These are phyloP conservation scores for Aurelia sp. DNA, from an alignment of 30 jellyfish, hydroid and myxozoan species.

Conservation along the genomic window DNA sequence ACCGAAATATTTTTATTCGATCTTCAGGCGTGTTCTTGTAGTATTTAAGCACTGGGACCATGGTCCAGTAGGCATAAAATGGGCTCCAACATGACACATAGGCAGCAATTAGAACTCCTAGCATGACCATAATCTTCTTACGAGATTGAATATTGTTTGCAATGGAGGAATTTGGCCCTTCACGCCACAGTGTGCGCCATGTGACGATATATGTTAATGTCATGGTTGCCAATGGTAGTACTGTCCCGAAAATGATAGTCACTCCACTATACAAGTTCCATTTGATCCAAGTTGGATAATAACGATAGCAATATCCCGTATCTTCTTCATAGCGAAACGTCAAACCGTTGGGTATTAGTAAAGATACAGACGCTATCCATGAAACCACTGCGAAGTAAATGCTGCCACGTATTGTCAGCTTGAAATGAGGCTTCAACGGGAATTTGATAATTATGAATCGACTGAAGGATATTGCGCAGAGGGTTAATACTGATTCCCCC, in stretches of 20 bases:
- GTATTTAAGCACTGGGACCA: slow-evolving; percentile 19
- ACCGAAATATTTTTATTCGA: slow-evolving; percentile 26
- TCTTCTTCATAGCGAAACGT: slow-evolving; percentile 48
- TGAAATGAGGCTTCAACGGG: slow-evolving; percentile 36
- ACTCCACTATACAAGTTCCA: slow-evolving; percentile 36
- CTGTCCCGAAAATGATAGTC: slow-evolving; percentile 33
- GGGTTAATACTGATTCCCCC: slow-evolving; percentile 63
- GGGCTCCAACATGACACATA: slow-evolving; percentile 67
- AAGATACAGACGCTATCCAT: slow-evolving; percentile 35
- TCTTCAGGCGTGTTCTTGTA: slow-evolving; percentile 33
- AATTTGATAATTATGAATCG: slow-evolving; percentile 54
- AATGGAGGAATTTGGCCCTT: not conserved
- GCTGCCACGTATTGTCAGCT: slow-evolving; percentile 40
- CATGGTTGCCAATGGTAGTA: slow-evolving; percentile 40
- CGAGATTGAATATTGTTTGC: slow-evolving; percentile 11
- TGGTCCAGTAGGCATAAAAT: slow-evolving; percentile 56
- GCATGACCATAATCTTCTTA: slow-evolving; percentile 59
- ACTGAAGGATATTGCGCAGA: slow-evolving; percentile 57
- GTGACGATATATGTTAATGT: slow-evolving; percentile 51
- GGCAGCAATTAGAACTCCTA: slow-evolving; percentile 48
- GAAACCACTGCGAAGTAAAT: slow-evolving; percentile 29
- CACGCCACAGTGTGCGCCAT: slow-evolving; percentile 45
- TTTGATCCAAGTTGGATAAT: slow-evolving; percentile 50
- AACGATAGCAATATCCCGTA: slow-evolving; percentile 65
- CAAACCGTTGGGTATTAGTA: slow-evolving; percentile 39